Percentiles rank a stretch among this genome's conserved stretches.
These are phyloP conservation scores for Polypedilum pembai DNA, from an alignment of 1,140 invertebrate genomes.

Conservation along the genomic window DNA sequence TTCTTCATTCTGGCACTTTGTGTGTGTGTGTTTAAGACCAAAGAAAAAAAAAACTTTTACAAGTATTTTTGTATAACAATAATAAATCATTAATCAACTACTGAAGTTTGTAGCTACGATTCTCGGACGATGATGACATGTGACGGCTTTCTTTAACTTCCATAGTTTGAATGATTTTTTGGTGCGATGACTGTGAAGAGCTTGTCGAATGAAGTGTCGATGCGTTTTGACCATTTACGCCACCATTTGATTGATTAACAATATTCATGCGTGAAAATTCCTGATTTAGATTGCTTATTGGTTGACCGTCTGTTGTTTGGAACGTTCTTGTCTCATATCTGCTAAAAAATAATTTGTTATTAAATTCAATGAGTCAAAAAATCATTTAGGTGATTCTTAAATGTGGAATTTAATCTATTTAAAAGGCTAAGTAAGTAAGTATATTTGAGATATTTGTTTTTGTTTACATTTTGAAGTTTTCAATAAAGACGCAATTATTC, in stretches of 20 bases:
- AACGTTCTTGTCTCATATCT: slow-evolving; percentile 21
- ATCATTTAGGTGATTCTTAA: no score
- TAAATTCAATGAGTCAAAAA: no score
- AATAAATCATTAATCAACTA: neutral
- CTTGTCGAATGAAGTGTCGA: slow-evolving; percentile 20
- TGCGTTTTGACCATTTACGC: slow-evolving; percentile 1
- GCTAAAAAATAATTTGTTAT: neutral
- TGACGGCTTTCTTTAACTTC: slow-evolving; percentile 21
- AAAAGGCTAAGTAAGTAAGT: no score
- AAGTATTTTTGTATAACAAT: neutral
- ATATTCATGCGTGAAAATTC: neutral
- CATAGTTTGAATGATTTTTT: neutral
- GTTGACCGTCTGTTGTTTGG: slow-evolving; percentile 22
- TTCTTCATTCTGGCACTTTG: slow-evolving; percentile 21
- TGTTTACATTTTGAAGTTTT: no score
- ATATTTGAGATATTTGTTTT: no score
- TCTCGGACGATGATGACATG: neutral
- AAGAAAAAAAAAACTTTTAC: neutral
- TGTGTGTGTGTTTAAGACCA: slow-evolving; percentile 9
- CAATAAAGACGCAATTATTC: no score
- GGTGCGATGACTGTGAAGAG: slow-evolving; percentile 14
- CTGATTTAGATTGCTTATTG: neutral
- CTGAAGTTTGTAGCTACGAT: slow-evolving; percentile 2
- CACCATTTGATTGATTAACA: neutral
- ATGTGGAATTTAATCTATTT: no score